These are phyloP conservation scores for Synodontis membranacea DNA, from an alignment of 2,113 vertebrate genomes.

Conservation along the genomic window DNA sequence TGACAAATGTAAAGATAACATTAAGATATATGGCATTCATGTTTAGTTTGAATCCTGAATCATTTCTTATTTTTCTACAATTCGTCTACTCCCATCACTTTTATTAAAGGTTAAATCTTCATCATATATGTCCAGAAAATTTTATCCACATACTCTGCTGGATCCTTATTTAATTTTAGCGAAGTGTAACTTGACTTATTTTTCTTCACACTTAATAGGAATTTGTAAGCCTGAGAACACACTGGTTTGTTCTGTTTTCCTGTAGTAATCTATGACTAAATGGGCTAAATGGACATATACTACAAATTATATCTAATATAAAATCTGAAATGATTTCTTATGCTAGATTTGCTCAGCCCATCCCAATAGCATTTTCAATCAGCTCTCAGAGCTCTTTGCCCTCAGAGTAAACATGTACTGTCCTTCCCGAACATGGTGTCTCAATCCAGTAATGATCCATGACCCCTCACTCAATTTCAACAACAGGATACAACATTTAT, in stretches of 20 bases:
- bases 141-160: not conserved
- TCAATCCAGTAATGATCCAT: constrained; percentile 34
- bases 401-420: constrained; percentile 35
- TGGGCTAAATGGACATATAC: not conserved
- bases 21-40: no score
- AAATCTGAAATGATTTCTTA: not conserved
- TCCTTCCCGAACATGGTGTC: constrained; percentile 28
- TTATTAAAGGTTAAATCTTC: not conserved
- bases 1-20: not conserved
- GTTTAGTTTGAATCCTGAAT: not conserved
- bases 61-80: not conserved
- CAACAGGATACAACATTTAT: constrained; percentile 22
- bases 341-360: not conserved
- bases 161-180: not conserved
- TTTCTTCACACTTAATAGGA: not conserved
- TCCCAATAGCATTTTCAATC: constrained; percentile 15
- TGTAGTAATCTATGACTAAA: not conserved
- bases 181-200: no score
- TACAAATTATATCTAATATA: not conserved
- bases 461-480: constrained; percentile 50
- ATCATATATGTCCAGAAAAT: not conserved
- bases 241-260: not conserved
- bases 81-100: not conserved
- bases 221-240: not conserved
- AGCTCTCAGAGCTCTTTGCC: constrained; percentile 28